A percentile compares a stretch with the other conserved stretches of the same genome.
Evolutionary conservation across 2,888 invertebrate species (phyloP).

Genomic region (Elysia crispata): DNA sequence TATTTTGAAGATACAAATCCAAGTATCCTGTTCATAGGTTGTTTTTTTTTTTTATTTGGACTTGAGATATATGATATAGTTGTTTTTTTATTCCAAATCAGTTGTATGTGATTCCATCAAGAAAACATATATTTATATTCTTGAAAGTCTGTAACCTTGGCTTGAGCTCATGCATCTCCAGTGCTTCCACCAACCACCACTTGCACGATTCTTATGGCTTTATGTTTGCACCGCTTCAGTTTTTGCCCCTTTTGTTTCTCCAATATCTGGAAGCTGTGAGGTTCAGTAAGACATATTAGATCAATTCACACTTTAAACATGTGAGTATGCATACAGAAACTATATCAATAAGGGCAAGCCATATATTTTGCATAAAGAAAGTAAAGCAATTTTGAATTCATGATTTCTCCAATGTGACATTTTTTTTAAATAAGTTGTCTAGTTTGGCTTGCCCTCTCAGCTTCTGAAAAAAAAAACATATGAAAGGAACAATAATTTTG

Average conservation of each 20-base stretch:
- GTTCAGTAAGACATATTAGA: neutral
- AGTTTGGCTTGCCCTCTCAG: no score
- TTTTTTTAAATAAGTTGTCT: no score
- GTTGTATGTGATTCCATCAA: no score
- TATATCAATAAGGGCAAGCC: constrained; percentile 18
- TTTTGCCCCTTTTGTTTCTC: constrained; percentile 32
- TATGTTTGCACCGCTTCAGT: constrained; percentile 53
- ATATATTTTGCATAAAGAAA: constrained; percentile 12
- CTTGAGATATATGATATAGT: neutral
- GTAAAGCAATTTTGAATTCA: no score
- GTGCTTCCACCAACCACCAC: constrained; percentile 35
- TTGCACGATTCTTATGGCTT: constrained; percentile 50
- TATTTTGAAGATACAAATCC: no score
- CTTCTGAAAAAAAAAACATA: no score
- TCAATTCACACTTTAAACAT: neutral
- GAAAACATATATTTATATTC: no score
- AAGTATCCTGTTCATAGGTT: neutral
- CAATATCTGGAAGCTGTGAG: constrained; percentile 35
- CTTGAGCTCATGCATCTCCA: no score
- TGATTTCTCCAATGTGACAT: no score
- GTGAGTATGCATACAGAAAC: constrained; percentile 14
- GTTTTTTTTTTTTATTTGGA: neutral
- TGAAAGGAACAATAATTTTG: no score
- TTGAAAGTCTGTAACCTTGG: no score
- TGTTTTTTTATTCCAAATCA: neutral